A percentile compares a stretch with the other conserved stretches of the same genome.
These are phyloP conservation scores for Chrysocyon brachyurus DNA, from an alignment of 2,797 vertebrate species.

Conservation along the genomic window DNA sequence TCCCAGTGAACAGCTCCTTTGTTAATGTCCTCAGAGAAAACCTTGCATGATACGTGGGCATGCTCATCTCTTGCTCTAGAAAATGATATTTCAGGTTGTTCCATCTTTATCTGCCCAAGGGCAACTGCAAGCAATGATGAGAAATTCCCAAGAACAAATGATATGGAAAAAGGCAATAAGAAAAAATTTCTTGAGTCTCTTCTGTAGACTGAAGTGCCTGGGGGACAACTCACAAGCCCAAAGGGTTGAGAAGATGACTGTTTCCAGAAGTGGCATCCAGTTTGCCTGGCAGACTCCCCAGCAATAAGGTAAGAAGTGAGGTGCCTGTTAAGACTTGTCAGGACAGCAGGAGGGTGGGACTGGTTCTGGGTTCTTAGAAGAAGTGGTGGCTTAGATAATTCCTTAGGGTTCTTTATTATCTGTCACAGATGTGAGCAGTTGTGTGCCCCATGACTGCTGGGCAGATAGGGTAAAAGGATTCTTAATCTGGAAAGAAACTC, in stretches of 20 bases:
- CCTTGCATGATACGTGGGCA: not conserved
- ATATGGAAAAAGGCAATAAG: not conserved
- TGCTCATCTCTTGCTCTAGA: fast-evolving
- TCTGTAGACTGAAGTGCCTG: not conserved
- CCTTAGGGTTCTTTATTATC: not conserved
- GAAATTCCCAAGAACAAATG: not conserved
- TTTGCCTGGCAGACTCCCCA: not conserved
- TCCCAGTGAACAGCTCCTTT: slow-evolving; percentile 71
- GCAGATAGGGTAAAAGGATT: not conserved
- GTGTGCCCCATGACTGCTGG: not conserved
- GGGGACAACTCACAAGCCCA: slow-evolving; percentile 50
- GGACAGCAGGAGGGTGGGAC: not conserved
- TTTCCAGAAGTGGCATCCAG: not conserved
- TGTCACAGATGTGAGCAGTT: not conserved
- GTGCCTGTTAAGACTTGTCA: not conserved
- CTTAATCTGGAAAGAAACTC: not conserved
- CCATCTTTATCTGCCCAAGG: not conserved
- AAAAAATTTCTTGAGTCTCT: not conserved
- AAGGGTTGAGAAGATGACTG: not conserved
- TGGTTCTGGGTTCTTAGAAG: not conserved
- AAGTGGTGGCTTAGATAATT: not conserved
- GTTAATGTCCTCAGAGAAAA: fast-evolving
- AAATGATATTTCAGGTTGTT: slow-evolving; percentile 50
- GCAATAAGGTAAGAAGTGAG: not conserved
- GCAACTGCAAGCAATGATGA: slow-evolving; percentile 59